These are phyloP conservation scores for Sebastolobus alascanus DNA, from an alignment of 2,797 vertebrate genomes.

Conservation along the genomic window DNA sequence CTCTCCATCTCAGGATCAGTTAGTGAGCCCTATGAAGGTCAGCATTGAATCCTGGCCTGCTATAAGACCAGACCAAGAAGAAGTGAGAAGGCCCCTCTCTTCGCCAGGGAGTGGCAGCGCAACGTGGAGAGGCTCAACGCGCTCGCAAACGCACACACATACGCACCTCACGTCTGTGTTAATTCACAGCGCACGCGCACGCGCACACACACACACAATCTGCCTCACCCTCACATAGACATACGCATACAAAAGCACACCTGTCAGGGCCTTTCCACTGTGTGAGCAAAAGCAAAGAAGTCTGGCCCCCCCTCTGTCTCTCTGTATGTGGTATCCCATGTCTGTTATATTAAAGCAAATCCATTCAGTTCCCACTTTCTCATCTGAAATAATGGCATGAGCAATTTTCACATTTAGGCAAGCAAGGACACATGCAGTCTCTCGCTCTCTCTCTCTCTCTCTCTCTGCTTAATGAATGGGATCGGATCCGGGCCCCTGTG, in stretches of 20 bases:
- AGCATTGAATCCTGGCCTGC: conserved; percentile 74
- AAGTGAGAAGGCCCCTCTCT: conserved; percentile 83
- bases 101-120: conserved; percentile 73
- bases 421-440: conserved; percentile 79
- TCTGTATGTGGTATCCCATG: conserved; percentile 86
- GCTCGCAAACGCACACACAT: conserved; percentile 47
- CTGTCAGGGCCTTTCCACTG: conserved; percentile 88
- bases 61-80: conserved; percentile 74
- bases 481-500: conserved; percentile 74
- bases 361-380: conserved; percentile 86
- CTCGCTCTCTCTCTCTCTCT: conserved; percentile 56
- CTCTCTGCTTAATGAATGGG: conserved; percentile 78
- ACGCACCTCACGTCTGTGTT: conserved; percentile 53
- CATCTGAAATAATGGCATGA: conserved; percentile 86
- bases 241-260: conserved; percentile 87
- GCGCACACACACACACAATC: conserved; percentile 61
- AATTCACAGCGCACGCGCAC: conserved; percentile 59
- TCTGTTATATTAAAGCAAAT: conserved; percentile 86
- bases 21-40: conserved; percentile 69
- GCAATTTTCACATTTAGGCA: conserved; percentile 84
- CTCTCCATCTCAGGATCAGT: conserved; percentile 50
- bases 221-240: conserved; percentile 80
- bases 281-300: conserved; percentile 87
- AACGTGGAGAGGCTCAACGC: conserved; percentile 70
- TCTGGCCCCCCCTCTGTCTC: conserved; percentile 78